Percentiles rank a stretch among this genome's conserved stretches.
Conservation (phyloP, 2,113 vertebrate species). For the Phodopus roborovskii region DNA sequence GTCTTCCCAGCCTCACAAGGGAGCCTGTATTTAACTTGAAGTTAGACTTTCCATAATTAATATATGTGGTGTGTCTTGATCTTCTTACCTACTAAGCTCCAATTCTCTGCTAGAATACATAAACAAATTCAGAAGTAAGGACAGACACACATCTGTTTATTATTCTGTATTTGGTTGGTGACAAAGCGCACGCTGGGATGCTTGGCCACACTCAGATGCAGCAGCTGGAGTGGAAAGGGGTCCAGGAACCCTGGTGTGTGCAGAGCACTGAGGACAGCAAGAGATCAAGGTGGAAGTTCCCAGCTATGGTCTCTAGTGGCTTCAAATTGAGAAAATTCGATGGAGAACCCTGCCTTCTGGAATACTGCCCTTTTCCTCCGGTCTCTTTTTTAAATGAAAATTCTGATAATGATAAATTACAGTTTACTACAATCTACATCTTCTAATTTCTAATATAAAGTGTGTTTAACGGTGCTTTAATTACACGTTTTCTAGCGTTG, state of each 20-base stretch:
- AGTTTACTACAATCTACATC: not conserved
- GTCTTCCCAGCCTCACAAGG: not conserved
- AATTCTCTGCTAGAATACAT: rapidly evolving
- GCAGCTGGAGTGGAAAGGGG: no score
- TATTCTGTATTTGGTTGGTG: rapidly evolving
- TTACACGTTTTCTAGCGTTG: not conserved
- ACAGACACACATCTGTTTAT: not conserved
- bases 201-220: rapidly evolving
- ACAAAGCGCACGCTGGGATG: no score
- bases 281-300: not conserved
- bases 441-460: not conserved
- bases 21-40: not conserved
- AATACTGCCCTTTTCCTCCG: rapidly evolving
- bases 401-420: not conserved
- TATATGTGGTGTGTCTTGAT: not conserved
- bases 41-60: not conserved
- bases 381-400: not conserved
- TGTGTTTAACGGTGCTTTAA: not conserved
- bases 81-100: not conserved
- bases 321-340: not conserved
- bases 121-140: no score
- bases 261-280: not conserved
- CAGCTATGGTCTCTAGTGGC: not conserved
- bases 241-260: not conserved
- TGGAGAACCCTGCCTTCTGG: not conserved